Conservation (phyloP, 2,888 invertebrate species). For the Seira ritae region DNA sequence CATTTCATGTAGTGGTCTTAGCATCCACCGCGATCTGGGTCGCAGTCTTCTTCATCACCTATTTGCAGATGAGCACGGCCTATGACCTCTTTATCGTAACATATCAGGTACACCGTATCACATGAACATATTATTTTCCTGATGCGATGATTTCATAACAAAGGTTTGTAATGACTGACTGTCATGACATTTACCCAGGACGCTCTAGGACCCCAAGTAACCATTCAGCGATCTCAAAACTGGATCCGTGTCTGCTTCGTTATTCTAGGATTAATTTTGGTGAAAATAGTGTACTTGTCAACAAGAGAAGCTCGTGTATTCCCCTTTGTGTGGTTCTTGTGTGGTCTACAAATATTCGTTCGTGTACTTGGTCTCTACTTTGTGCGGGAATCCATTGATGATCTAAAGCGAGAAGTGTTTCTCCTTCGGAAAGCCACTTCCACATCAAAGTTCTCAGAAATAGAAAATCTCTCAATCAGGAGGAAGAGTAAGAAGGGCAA, state of each 20-base stretch:
- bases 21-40: conserved; percentile 60
- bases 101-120: conserved; percentile 57
- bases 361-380: conserved; percentile 64
- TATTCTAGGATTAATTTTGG: conserved; percentile 47
- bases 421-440: conserved; percentile 31
- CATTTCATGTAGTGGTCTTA: conserved; percentile 49
- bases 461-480: neutral
- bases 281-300: conserved; percentile 62
- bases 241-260: conserved; percentile 58
- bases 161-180: too few relatives aligned
- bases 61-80: conserved; percentile 57
- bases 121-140: neutral
- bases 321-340: conserved; percentile 62
- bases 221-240: conserved; percentile 55
- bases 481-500: neutral
- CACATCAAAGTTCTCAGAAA: conserved; percentile 21
- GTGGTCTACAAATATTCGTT: conserved; percentile 56
- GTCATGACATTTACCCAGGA: too few relatives aligned
- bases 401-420: conserved; percentile 63
- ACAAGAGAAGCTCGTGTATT: conserved; percentile 35
- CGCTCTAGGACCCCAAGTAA: conserved; percentile 62
- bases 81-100: conserved; percentile 67
- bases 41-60: conserved; percentile 59
- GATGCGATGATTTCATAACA: neutral
- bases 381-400: conserved; percentile 66